Evolutionary conservation across 1,140 invertebrate genomes (phyloP), one percentile per base, ranked within the genome.

Genomic region (Diorhabda elongata): DNA sequence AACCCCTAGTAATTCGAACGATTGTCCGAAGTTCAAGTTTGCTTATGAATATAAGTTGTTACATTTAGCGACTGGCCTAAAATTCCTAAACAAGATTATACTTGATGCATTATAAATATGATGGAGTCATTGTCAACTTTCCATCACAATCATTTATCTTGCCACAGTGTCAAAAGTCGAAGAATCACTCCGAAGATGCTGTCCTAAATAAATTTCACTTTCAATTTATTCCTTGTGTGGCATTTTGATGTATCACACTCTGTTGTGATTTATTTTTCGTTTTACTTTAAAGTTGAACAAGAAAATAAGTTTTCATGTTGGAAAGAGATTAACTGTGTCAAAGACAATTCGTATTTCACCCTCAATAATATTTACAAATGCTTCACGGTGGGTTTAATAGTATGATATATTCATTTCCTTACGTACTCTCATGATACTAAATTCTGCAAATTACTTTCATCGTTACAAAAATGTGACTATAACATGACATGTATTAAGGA

Each of bases 191-290:
- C 5, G 41, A 62, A 42, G 11, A 44, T 52, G 47, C 47, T 52
- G 8, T 43, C 42, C 59, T 8, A 65, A 65, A 65, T 65, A 65
- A 56, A 65, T 65, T 65, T 65, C 64, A 65, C 64, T 57, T 65
- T 65, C 52, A 65, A 65, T 65, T 65, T 65, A 65, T 65, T 57
- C 44, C 64, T 65, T 42, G 45, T 65, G 45, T 65, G 64, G n/a
- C 64, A 65, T 9, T 65, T 65, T 65, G 64, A 65, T 65, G 64
- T 65, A 65, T 65, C 64, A 44, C 64, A 58, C 26, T 6, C 45
- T 65, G 44, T 65, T 65, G 64, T 65, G 64, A 65, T 65, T 65
- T 65, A 65, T 65, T 52, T 56, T 56, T 47, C 44, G 9, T 58
- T 58, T 65, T 47, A 57, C 42, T 65, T 65, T 58, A 56, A 44